phyloP scores from a whole-genome alignment of 2,797 vertebrate genomes.

The Avahi laniger region DNA sequence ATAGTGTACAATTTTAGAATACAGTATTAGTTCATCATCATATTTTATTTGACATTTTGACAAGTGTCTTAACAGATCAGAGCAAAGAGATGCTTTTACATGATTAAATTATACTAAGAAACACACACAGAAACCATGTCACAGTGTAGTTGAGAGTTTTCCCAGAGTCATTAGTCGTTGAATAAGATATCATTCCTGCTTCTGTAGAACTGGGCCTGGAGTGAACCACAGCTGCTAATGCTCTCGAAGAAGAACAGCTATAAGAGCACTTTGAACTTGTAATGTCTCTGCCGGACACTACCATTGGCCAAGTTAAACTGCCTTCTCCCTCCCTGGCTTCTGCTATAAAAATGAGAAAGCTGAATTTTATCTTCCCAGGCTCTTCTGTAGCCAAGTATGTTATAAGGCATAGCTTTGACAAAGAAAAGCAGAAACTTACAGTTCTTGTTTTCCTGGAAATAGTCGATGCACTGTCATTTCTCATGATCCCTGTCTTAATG shows the following conservation, averaged over 20 bases:
- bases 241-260: neutral
- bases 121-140: neutral
- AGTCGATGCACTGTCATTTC: fast-evolving
- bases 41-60: slow-evolving; percentile 68
- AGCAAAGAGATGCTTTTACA: slow-evolving; percentile 39
- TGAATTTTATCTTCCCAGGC: neutral
- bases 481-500: no score
- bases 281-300: neutral
- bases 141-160: neutral
- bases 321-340: neutral
- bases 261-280: neutral
- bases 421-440: neutral
- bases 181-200: neutral
- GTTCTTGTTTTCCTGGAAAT: neutral
- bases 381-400: neutral
- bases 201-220: neutral
- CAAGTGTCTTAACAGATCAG: slow-evolving; percentile 48
- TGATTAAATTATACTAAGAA: slow-evolving; percentile 52
- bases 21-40: slow-evolving; percentile 32
- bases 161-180: neutral
- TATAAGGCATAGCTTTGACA: neutral
- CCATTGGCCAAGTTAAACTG: neutral
- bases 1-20: slow-evolving; percentile 42
- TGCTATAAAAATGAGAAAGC: neutral
- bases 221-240: neutral